Conservation (phyloP, 2,797 vertebrate species). For the Tadarida brasiliensis region DNA sequence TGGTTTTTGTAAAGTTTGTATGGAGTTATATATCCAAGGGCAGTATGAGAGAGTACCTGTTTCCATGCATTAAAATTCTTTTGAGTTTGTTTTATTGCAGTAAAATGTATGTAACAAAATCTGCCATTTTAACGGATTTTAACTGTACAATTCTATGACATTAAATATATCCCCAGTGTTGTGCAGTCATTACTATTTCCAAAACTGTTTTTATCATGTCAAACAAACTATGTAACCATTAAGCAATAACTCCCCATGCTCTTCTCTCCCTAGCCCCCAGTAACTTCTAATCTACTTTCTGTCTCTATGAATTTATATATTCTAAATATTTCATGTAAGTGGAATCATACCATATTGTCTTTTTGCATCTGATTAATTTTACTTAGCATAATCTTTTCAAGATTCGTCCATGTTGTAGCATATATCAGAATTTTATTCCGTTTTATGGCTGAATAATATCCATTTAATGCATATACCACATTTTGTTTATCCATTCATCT, state of each 20-base stretch:
- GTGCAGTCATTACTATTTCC: background rate
- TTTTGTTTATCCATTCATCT: background rate
- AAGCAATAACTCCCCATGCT: background rate
- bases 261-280: background rate
- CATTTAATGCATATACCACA: background rate
- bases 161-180: background rate
- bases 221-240: background rate
- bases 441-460: background rate
- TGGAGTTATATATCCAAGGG: background rate
- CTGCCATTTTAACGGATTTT: background rate
- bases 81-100: background rate
- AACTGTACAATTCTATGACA: background rate
- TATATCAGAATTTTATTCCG: background rate
- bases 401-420: background rate
- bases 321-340: constrained; percentile 5
- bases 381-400: constrained; percentile 15
- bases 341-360: background rate
- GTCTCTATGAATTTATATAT: background rate
- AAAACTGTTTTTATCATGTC: background rate
- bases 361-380: constrained; percentile 31
- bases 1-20: constrained; percentile 21
- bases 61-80: background rate
- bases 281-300: constrained; percentile 25
- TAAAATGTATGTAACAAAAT: background rate
- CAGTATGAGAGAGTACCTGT: background rate